Evolutionary conservation across 2,113 vertebrate genomes (phyloP).

Genomic region (Columba janthina): DNA sequence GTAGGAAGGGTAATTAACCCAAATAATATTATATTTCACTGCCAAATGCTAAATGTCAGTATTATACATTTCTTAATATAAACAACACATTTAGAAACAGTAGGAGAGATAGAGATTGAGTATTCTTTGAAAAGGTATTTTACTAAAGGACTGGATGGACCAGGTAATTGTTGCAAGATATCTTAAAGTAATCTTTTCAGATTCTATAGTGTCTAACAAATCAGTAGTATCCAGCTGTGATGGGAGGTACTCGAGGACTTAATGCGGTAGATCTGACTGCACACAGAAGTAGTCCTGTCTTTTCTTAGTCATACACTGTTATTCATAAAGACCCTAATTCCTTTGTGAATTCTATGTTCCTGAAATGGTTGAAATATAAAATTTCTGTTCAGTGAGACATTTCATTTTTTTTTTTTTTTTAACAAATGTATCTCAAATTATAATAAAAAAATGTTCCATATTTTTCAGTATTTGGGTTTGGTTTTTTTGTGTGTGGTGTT

Average conservation of each 20-base stretch:
- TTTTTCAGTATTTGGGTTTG: background rate
- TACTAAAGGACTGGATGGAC: background rate
- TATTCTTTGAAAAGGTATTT: slow-evolving; percentile 22
- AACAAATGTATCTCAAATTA: background rate
- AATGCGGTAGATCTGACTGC: background rate
- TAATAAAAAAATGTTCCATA: background rate
- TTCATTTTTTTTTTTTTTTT: background rate
- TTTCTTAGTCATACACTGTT: background rate
- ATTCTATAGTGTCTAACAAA: background rate
- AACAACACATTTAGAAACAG: slow-evolving; percentile 22
- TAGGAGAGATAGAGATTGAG: background rate
- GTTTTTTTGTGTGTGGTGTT: background rate
- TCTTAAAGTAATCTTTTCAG: slow-evolving; percentile 3
- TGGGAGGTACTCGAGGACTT: background rate
- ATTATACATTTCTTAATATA: slow-evolving; percentile 52
- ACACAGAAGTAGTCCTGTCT: background rate
- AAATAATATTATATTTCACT: slow-evolving; percentile 50
- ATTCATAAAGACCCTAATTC: background rate
- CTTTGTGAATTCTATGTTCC: background rate
- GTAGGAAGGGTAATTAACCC: slow-evolving; percentile 54
- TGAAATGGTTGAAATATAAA: background rate
- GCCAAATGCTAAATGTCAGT: slow-evolving; percentile 49
- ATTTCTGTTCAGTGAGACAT: background rate
- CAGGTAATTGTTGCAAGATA: background rate
- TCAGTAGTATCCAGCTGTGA: background rate